Evolutionary conservation across 1,140 invertebrate species (phyloP).

Genomic region (Holcopasites calliopsidis): DNA sequence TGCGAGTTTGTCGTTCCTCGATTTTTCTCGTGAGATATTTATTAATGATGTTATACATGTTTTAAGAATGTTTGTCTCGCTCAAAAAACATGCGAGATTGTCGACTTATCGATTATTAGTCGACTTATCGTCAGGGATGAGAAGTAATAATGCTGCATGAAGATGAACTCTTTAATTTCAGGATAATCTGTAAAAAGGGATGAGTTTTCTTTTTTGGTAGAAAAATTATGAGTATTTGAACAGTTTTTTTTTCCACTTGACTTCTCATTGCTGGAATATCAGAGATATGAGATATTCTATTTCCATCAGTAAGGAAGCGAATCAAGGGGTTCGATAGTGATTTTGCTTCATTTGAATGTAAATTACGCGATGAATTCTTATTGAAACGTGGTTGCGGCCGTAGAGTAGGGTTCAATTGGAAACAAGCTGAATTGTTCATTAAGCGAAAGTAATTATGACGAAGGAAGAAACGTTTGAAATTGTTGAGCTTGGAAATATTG

Average conservation of each 20-base stretch:
- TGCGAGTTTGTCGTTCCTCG: background rate
- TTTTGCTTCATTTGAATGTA: conserved; percentile 23
- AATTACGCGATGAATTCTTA: conserved; percentile 21
- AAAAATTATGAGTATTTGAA: too few species aligned
- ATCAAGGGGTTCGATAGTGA: background rate
- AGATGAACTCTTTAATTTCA: too few species aligned
- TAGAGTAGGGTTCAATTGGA: too few species aligned
- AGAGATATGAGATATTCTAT: conserved; percentile 10
- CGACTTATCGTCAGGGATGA: too few species aligned
- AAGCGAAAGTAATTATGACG: conserved; percentile 4
- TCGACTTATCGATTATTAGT: too few species aligned
- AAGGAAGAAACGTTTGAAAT: background rate
- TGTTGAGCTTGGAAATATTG: background rate
- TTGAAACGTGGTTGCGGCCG: background rate
- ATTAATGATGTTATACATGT: background rate
- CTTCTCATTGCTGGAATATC: background rate
- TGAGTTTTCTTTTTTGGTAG: too few species aligned
- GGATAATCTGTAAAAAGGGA: too few species aligned
- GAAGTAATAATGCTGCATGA: too few species aligned
- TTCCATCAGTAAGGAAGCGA: background rate
- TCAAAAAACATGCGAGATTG: too few species aligned
- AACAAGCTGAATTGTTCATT: conserved; percentile 7
- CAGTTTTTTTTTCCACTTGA: too few species aligned
- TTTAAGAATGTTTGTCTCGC: too few species aligned
- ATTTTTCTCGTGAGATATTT: background rate